Evolutionary conservation across 2,797 vertebrate species (phyloP).

Genomic region (Acanthornis magna): DNA sequence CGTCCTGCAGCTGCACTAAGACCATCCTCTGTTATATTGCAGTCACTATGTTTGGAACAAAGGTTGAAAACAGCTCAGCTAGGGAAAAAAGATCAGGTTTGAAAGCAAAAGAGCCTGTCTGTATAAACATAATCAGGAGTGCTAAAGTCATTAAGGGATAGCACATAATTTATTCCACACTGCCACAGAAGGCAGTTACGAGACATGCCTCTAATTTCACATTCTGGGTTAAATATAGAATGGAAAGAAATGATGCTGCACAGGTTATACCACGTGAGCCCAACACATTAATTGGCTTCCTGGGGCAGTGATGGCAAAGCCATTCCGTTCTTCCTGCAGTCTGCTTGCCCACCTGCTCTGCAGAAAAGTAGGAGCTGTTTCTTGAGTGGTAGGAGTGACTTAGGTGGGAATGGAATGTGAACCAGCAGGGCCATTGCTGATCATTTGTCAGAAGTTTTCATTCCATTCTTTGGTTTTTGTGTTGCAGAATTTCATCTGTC

Average conservation of each 20-base stretch:
- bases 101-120: neutral
- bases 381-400: neutral
- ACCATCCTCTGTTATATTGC: neutral
- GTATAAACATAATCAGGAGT: neutral
- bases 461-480: neutral
- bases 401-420: neutral
- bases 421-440: neutral
- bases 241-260: neutral
- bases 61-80: neutral
- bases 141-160: neutral
- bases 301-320: neutral
- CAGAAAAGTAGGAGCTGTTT: neutral
- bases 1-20: neutral
- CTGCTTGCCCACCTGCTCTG: neutral
- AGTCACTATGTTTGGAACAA: neutral
- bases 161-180: neutral
- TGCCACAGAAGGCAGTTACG: neutral
- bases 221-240: neutral
- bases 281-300: neutral
- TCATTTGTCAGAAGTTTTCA: neutral
- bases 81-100: neutral
- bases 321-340: neutral
- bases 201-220: neutral
- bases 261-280: neutral
- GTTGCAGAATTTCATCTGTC: neutral